Percentiles rank a stretch among this genome's conserved stretches.
phyloP scores from a whole-genome alignment of 2,888 invertebrate genomes.

The Andrena minutula region DNA sequence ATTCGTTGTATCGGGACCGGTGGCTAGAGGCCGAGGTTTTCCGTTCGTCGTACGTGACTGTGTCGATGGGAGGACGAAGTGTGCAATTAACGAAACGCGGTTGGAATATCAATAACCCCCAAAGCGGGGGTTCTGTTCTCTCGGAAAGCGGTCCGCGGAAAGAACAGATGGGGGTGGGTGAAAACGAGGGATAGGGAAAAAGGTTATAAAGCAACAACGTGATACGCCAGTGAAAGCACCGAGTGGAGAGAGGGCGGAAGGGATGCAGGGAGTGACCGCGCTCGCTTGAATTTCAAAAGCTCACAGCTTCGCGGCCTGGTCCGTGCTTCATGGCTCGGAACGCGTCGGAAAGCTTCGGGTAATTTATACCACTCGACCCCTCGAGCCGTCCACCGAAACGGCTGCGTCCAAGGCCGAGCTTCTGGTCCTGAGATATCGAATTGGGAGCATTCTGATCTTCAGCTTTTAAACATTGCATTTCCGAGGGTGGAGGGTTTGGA shows the following conservation, averaged over 20 bases:
- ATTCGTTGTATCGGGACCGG: background rate
- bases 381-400: background rate
- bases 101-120: slow-evolving; percentile 28
- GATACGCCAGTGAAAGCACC: slow-evolving; percentile 5
- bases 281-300: slow-evolving; percentile 39
- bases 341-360: slow-evolving; percentile 8
- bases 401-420: no score
- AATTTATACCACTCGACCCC: slow-evolving; percentile 31
- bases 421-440: no score
- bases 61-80: slow-evolving; percentile 29
- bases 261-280: slow-evolving; percentile 1
- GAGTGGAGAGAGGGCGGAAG: background rate
- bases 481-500: no score
- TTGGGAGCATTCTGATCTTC: no score
- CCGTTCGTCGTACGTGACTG: slow-evolving; percentile 20
- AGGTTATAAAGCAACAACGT: slow-evolving; percentile 21
- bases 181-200: background rate
- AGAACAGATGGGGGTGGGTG: background rate
- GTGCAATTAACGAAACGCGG: slow-evolving; percentile 37
- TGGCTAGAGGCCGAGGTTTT: slow-evolving; percentile 1
- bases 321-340: slow-evolving; percentile 25
- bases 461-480: no score
- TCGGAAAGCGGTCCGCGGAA: background rate
- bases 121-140: no score
- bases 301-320: background rate